Evolutionary conservation across 2,113 vertebrate species (phyloP), one percentile per base, ranked within the genome.

Genomic region (Tupaia chinensis): DNA sequence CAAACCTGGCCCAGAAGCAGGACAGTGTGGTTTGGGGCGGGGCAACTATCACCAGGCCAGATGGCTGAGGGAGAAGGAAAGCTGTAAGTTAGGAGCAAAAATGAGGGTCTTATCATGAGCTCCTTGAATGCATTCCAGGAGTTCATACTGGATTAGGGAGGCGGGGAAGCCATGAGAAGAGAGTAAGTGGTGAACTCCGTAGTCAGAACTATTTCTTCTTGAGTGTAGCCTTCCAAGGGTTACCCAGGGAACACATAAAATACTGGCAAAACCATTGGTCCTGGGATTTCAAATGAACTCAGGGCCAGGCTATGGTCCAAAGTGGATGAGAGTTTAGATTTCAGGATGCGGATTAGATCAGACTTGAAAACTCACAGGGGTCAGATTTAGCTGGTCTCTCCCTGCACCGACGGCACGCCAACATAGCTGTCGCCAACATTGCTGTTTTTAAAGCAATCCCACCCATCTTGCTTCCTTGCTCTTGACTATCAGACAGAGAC

Each of bases 331-430:
- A 87, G 54, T 91, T 89, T 96, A 96, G 91, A 93, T 77, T 68
- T 70, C 56, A 92, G 89, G 53, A 74, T 65, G 87, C 95, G 60
- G 82, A 96, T 97, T 96, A 97, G 93, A 82, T 97, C 93, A 97
- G 93, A 94, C 34, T 87, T 91, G 68, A 95, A 95, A 74, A 91
- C 70, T 93, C 89, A 72, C 22, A 83, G 54, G 86, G 94, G 86
- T 93, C 79, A 54, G 44, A 60, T 96, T 85, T 93, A 82, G 78
- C 88, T 84, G 77, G 22, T 93, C 76, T 90, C 78, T 82, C 54
- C 73, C 53, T 32, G 61, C 9, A 56, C 88, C 54, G 56, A 65
- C 5, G 34, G 74, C 34, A 32, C 44, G 91, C 74, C 89, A 91
- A 16, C 69, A 56, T 63, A 83, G 86, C 61, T 93, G 73, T 94